Base-by-base conservation (phyloP, 2,113 vertebrate genomes). In the Tonatia bakeri region DNA sequence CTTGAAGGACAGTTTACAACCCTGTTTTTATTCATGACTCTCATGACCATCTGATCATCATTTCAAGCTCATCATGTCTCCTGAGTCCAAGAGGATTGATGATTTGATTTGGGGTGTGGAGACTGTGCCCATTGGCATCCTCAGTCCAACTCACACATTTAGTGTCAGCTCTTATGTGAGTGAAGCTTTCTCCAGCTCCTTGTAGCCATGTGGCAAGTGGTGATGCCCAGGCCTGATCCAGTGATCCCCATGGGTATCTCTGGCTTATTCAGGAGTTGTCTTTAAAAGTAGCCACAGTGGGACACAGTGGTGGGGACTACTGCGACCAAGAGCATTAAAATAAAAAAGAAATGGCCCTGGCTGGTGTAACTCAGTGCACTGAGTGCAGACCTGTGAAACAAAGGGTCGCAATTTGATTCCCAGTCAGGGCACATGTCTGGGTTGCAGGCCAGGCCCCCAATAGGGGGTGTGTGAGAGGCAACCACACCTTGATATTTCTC, bases 1-100 rank as follows among this genome's bases (percentile, higher is more conserved):
- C 47, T 89, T 91, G 65, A 89, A 77, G 91, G 67, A 87, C 64
- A 94, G 70, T 88, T 84, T 64, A 75, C 45, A 95, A 72, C 73
- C 47, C 36, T 83, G 33, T 65, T 89, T 59, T 94, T n/a, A 36
- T 59, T 61, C 59, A 26, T 92, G 56, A 91, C 40, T 73, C 61
- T 86, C 5, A 7, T 87, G 38, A 75, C 70, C 45, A 69, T 40
- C 12, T 80, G 70, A 76, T 3, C 1, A 26, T 92, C 73, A 64
- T 75, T 76, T 75, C 36, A 87, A 86, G 75, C 33, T 90, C 43
- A 43, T 43, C 28, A 31, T 59, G 83, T 82, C 33, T 73, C 61
- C 86, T 61, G 20, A 79, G 24, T n/a, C 80, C 54, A 36, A 7
- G 56, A 79, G 43, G 31, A 31, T 47, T 15, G 20, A 65, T 45